Percentiles rank a stretch among this genome's conserved stretches.
Evolutionary conservation across 2,888 invertebrate genomes (phyloP).

Genomic region (Octonoba sinensis): DNA sequence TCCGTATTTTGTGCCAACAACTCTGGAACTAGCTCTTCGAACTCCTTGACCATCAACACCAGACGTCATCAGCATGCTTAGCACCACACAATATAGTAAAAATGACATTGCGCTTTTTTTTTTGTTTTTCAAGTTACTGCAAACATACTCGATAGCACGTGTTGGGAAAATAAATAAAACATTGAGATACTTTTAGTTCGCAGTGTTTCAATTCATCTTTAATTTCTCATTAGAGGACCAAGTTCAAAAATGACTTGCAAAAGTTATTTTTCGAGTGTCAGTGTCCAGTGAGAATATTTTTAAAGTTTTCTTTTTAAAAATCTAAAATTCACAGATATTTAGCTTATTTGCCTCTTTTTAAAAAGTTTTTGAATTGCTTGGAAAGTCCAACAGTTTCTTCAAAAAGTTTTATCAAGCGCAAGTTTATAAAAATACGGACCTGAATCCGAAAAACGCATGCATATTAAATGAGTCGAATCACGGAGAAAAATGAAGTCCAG

Average conservation of each 20-base stretch:
- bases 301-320: background rate
- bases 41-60: slow-evolving; percentile 21
- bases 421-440: too few species aligned
- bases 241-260: background rate
- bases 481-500: too few species aligned
- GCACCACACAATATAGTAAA: background rate
- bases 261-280: background rate
- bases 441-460: too few species aligned
- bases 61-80: slow-evolving; percentile 4
- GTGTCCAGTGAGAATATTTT: background rate
- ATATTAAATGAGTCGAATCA: too few species aligned
- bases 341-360: too few species aligned
- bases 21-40: slow-evolving; percentile 74
- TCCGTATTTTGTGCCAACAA: slow-evolving; percentile 89
- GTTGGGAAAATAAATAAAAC: background rate
- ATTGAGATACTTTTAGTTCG: too few species aligned
- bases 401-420: too few species aligned
- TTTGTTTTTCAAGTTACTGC: slow-evolving; percentile 18
- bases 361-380: too few species aligned
- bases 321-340: background rate
- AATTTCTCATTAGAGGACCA: background rate
- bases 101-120: slow-evolving; percentile 5
- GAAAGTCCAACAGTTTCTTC: too few species aligned
- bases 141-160: slow-evolving; percentile 13
- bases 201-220: background rate